Base-by-base conservation (phyloP, 1,140 invertebrate species). In the Cardiocondyla obscurior region DNA sequence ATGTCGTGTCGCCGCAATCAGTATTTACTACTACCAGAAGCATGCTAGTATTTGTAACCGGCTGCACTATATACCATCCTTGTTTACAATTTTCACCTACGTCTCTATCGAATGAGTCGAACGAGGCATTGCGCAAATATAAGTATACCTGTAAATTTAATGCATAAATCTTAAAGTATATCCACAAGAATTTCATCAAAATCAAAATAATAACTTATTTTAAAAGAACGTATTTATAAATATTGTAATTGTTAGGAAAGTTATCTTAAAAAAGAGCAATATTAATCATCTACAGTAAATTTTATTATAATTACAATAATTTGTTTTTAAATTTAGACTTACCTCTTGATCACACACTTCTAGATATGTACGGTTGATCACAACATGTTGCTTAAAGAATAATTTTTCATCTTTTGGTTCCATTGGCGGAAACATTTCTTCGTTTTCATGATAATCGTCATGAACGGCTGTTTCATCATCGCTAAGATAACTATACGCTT, bases 11-110 rank as follows among this genome's bases (percentile, higher is more conserved):
- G 0, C 93, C 90, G 76, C 94, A 94, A 8, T 95, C 89, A 14
- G 95, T 96, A 89, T 98, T 96, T 2, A 98, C 96, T 2, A 98
- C 97, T 1, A 98, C 93, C 72, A 98, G 93, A 4, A 99, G 94
- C 94, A 98, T 95, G 91, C 98, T 98, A 55, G 97, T 98, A 55
- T 95, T 95, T 44, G 96, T 96, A 44, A 98, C 97, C 44, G 96
- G 95, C 86, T 98, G 96, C 1, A 97, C 97, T 74, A 97, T 96
- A 94, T 97, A 99, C 19, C 96, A 96, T 86, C 91, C 82, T 3
- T 53, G 25, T 53, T 90, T 86, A 85, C 95, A 95, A 53, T 92
- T 90, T 74, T 90, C 90, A 60, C 92, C 88, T 2, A 82, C 77
- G 30, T 93, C 89, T 0, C 90, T 69, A 57, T 93, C 88, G 64